These are phyloP conservation scores for Callosobruchus maculatus DNA, from an alignment of 2,888 invertebrate genomes.

Conservation along the genomic window DNA sequence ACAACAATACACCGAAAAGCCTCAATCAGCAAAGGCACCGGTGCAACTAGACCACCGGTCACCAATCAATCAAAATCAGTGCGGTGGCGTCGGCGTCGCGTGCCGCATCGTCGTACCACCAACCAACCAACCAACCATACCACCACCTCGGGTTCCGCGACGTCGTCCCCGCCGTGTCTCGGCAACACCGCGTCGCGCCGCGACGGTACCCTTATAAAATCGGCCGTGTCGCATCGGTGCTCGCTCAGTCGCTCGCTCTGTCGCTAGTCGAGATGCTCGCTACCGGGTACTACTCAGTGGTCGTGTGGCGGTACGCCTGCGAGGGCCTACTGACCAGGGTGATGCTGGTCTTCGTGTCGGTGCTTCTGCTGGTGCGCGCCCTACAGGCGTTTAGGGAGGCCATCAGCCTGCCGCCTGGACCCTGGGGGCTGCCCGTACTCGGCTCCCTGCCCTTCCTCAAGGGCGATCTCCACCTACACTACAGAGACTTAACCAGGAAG, in stretches of 20 bases:
- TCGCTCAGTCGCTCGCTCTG: neutral
- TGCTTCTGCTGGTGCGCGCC: constrained; percentile 46
- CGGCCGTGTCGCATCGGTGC: neutral
- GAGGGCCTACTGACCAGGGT: neutral
- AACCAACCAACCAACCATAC: too few relatives aligned
- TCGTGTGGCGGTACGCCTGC: neutral
- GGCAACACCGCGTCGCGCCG: too few relatives aligned
- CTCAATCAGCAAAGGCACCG: neutral
- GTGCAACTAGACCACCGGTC: neutral
- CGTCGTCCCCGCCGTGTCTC: too few relatives aligned
- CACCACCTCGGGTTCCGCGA: too few relatives aligned
- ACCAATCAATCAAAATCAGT: neutral
- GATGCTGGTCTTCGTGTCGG: constrained; percentile 54
- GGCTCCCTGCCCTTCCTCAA: constrained; percentile 82
- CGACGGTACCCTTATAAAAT: neutral
- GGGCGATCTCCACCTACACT: constrained; percentile 71
- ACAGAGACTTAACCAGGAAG: constrained; percentile 69
- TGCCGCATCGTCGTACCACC: neutral
- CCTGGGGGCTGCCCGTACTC: constrained; percentile 80
- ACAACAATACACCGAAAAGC: neutral
- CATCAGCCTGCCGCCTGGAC: constrained; percentile 74
- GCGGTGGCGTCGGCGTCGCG: neutral
- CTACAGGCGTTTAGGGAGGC: constrained; percentile 43
- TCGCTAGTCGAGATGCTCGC: neutral
- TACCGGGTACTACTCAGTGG: neutral